These are phyloP conservation scores for Pollimyrus isidori DNA, from an alignment of 2,113 vertebrate species.

Conservation along the genomic window DNA sequence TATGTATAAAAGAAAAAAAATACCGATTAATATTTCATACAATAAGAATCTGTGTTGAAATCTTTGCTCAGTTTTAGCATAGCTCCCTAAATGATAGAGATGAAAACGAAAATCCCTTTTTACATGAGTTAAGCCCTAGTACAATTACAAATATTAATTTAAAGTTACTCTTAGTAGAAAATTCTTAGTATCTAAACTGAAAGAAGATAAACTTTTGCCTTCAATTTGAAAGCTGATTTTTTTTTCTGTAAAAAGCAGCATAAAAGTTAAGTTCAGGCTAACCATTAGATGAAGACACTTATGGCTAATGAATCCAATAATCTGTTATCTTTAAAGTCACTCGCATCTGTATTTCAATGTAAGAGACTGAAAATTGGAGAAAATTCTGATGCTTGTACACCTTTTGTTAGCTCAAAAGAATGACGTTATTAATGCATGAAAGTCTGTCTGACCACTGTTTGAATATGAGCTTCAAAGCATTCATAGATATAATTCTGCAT, in stretches of 20 bases:
- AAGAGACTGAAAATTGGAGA: neutral
- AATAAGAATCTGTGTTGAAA: conserved; percentile 10
- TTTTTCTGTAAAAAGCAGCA: conserved; percentile 15
- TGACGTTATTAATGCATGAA: neutral
- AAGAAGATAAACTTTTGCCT: neutral
- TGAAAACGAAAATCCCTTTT: neutral
- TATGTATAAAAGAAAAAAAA: neutral
- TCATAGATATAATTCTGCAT: neutral
- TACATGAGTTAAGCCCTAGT: neutral
- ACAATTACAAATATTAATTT: neutral
- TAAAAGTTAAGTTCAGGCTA: neutral
- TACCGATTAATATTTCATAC: conserved; percentile 15
- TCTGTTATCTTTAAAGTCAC: neutral
- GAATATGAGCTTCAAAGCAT: neutral
- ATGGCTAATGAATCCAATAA: neutral
- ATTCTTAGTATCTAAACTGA: neutral
- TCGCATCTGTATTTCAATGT: neutral
- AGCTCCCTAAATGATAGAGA: neutral
- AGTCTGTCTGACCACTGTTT: neutral
- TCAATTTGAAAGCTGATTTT: conserved; percentile 2
- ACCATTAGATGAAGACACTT: neutral
- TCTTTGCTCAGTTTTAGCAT: neutral
- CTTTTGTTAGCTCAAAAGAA: neutral
- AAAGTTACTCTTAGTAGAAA: neutral
- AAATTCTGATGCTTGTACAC: neutral